phyloP scores from a whole-genome alignment of 2,797 vertebrate genomes.

The Poliocrania exsul region DNA sequence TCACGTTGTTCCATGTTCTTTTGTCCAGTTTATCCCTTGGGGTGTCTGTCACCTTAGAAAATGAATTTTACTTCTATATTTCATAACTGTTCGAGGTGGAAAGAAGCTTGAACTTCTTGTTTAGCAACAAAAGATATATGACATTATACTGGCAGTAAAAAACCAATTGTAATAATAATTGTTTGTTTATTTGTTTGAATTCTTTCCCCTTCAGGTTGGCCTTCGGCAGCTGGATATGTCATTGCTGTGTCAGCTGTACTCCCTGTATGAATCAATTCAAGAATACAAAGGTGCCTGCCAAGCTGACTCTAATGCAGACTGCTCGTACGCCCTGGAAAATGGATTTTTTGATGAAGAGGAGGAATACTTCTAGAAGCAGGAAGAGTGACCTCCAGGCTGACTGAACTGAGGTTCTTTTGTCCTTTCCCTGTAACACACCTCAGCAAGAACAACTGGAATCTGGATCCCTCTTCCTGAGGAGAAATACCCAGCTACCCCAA shows the following conservation, averaged over 20 bases:
- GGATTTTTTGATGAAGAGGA: conserved; percentile 96
- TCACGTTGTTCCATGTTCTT: neutral
- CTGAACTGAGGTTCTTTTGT: neutral
- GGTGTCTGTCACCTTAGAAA: neutral
- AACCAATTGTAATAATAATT: neutral
- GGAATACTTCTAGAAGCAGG: conserved; percentile 85
- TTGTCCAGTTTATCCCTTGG: neutral
- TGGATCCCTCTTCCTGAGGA: conserved; percentile 15
- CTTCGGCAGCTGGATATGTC: conserved; percentile 99
- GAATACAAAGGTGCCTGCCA: conserved; percentile 98
- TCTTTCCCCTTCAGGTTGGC: conserved; percentile 83
- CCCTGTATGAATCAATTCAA: conserved; percentile 97
- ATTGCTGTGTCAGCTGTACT: conserved; percentile 96
- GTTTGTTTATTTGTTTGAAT: neutral
- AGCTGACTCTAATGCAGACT: conserved; percentile 87
- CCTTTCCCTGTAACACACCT: conserved; percentile 29
- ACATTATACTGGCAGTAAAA: neutral
- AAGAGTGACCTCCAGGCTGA: neutral
- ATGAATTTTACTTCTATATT: neutral
- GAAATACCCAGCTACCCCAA: conserved; percentile 24
- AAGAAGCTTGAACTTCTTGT: neutral
- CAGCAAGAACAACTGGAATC: conserved; percentile 38
- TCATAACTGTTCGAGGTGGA: neutral
- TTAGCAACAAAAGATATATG: neutral
- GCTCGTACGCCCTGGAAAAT: conserved; percentile 86